Percentiles rank a stretch among this genome's conserved stretches.
These are phyloP conservation scores for Hemicrepidius hirtus DNA, from an alignment of 2,888 invertebrate genomes.

Conservation along the genomic window DNA sequence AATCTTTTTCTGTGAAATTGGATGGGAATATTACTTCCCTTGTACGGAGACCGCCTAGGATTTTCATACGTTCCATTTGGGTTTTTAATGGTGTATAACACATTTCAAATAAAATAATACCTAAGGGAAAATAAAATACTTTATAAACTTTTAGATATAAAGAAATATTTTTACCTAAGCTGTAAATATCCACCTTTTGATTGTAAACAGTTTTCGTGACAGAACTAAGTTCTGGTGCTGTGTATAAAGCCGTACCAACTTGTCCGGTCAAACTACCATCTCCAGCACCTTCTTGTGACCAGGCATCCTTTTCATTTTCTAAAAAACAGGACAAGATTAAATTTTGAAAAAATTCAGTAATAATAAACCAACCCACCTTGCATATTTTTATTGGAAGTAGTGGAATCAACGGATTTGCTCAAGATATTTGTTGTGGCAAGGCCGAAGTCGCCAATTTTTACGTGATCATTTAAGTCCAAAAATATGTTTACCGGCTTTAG, in stretches of 20 bases:
- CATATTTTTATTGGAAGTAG: conserved; percentile 59
- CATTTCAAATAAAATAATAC: conserved; percentile 97
- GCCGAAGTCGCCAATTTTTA: conserved; percentile 99
- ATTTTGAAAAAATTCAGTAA: no score
- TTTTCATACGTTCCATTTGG: conserved; percentile 90
- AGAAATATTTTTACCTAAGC: conserved; percentile 75
- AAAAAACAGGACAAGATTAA: no score
- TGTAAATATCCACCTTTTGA: conserved; percentile 86
- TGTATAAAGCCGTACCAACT: conserved; percentile 96
- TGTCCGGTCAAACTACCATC: conserved; percentile 81
- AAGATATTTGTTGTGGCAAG: conserved; percentile 88
- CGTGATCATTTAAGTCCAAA: conserved; percentile 94
- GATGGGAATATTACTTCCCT: conserved; percentile 83
- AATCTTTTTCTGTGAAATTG: conserved; percentile 77
- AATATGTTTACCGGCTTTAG: conserved; percentile 95
- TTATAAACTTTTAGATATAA: not conserved
- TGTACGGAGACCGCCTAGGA: conserved; percentile 83
- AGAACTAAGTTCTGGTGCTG: conserved; percentile 92
- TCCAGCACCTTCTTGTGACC: conserved; percentile 66
- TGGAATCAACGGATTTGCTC: conserved; percentile 61
- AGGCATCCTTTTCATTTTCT: conserved; percentile 64
- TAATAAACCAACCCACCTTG: no score
- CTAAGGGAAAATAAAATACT: no score
- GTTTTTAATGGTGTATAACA: conserved; percentile 89
- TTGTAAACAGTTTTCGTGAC: conserved; percentile 85